These are phyloP conservation scores for Drosophila setifemur DNA, from an alignment of 1,140 invertebrate genomes.

Conservation along the genomic window DNA sequence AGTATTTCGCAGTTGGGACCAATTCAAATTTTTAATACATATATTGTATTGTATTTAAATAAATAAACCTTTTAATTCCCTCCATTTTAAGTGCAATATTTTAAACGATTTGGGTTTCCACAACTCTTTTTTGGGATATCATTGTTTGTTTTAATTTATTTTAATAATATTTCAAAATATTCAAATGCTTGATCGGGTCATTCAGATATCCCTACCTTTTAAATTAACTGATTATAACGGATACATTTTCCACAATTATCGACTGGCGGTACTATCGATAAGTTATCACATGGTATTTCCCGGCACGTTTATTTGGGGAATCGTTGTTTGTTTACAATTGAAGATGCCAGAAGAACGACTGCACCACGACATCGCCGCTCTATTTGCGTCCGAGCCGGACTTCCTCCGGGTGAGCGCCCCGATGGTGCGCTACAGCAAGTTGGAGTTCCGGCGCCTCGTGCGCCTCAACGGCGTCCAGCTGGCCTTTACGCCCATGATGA, in stretches of 20 bases:
- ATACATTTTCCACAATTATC: background rate
- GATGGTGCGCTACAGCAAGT: slow-evolving; percentile 98
- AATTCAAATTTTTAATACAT: too few species aligned
- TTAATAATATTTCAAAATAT: too few species aligned
- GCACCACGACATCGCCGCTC: slow-evolving; percentile 84
- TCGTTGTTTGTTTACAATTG: background rate
- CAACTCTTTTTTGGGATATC: too few species aligned
- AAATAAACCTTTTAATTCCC: too few species aligned
- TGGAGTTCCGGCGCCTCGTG: slow-evolving; percentile 71
- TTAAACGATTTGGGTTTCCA: too few species aligned
- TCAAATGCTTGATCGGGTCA: too few species aligned
- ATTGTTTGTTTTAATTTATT: too few species aligned
- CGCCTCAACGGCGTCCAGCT: slow-evolving; percentile 92
- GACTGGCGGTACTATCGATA: slow-evolving; percentile 1
- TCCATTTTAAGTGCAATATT: too few species aligned
- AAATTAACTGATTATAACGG: too few species aligned
- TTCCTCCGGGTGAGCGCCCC: slow-evolving; percentile 93
- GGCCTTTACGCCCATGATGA: slow-evolving; percentile 97
- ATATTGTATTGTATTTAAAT: too few species aligned
- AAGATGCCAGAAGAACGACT: slow-evolving; percentile 45
- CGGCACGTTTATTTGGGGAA: slow-evolving; percentile 9
- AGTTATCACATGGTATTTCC: background rate
- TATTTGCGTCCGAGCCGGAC: slow-evolving; percentile 85
- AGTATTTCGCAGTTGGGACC: too few species aligned
- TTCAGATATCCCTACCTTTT: too few species aligned